Base-by-base conservation (phyloP, 2,888 invertebrate species). In the Leptopilina syphax region DNA sequence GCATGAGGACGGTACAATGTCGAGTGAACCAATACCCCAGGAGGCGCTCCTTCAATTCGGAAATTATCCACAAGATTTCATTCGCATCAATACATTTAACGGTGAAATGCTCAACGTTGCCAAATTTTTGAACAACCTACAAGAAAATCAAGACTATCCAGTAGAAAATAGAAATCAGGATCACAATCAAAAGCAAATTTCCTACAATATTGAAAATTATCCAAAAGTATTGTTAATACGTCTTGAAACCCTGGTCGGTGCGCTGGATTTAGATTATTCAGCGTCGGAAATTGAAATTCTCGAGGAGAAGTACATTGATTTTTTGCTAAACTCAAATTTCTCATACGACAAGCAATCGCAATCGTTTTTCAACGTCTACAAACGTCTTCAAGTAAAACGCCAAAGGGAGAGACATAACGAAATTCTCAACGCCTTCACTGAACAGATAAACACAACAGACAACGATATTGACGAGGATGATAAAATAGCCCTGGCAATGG, bases 211-310 rank as follows among this genome's bases (percentile, higher is more conserved):
- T 50, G 50, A 50, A 50, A 50, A 50, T 50, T 9, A 50, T 1
- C 76, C 81, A 47, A 81, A 24, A 54, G 76, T 84, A 78, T 65
- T 81, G 18, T 79, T 88, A 12, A 82, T 87, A 73, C 81, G 79
- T 44, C 41, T 88, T 3, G 85, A 86, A 63, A 41, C 68, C 3
- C 47, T 86, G 6, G 77, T 77, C 0, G 60, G 24, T 4, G 27
- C 65, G 12, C 65, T 41, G 5, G 78, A 81, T 34, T 63, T 67
- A 41, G 82, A 83, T 24, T 84, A 85, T 78, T 85, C 84, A 3
- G 84, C 84, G 2, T 77, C 13, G 0, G 83, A 85, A 47, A 41
- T 86, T 2, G 85, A 87, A 12, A 0, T 54, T 18, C 24, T 86
- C 41, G 84, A 81, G 6, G 27, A 68, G 3, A 78, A 77, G 50